Conservation (phyloP, 2,888 invertebrate genomes). For the Megastigmus dorsalis region DNA sequence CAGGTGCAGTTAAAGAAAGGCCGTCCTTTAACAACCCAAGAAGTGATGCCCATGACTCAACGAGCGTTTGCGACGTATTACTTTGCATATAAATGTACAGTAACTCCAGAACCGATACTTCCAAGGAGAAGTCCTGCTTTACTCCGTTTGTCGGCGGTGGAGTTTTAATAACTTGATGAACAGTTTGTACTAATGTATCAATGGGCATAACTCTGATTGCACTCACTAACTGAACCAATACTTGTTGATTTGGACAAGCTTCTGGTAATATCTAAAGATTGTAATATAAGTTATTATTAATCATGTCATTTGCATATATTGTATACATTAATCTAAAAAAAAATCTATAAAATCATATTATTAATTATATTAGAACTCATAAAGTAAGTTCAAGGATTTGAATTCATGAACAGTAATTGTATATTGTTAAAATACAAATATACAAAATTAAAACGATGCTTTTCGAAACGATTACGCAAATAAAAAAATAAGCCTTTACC, state of each 20-base stretch:
- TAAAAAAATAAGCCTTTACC: conserved; percentile 57
- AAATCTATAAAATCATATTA: no score
- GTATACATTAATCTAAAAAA: no score
- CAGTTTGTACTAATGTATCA: conserved; percentile 87
- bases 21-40: conserved; percentile 86
- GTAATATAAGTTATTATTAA: no score
- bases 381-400: neutral
- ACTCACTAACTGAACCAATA: conserved; percentile 86
- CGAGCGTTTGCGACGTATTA: conserved; percentile 81
- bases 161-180: conserved; percentile 87
- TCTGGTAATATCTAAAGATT: conserved; percentile 78
- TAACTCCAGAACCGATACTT: conserved; percentile 88
- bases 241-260: conserved; percentile 82
- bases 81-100: conserved; percentile 84
- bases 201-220: conserved; percentile 89
- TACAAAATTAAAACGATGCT: no score
- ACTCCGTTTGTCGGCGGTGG: conserved; percentile 81
- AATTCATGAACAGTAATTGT: neutral
- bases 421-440: neutral
- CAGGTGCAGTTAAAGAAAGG: conserved; percentile 82
- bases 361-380: neutral
- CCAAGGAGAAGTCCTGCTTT: conserved; percentile 79
- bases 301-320: no score
- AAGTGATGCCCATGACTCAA: conserved; percentile 87
- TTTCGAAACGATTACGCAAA: neutral